A percentile compares a stretch with the other conserved stretches of the same genome.
Evolutionary conservation across 2,113 vertebrate species (phyloP).

Genomic region (Neoarius graeffei): DNA sequence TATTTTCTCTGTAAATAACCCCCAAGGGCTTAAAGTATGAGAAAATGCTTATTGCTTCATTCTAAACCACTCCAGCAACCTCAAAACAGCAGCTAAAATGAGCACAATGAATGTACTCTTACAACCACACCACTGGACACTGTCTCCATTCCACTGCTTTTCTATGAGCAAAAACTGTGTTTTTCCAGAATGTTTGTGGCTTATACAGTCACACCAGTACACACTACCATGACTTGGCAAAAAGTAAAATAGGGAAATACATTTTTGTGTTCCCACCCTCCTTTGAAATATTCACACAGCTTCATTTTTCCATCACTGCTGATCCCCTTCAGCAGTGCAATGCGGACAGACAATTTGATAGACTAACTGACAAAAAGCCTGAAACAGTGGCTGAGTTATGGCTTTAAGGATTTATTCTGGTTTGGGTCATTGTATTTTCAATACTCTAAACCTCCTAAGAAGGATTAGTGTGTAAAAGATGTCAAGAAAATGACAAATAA

Average conservation of each 20-base stretch:
- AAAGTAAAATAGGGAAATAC: conserved; percentile 14
- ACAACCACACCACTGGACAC: background rate
- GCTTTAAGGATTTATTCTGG: background rate
- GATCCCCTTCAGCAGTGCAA: background rate
- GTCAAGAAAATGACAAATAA: conserved; percentile 12
- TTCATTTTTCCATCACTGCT: conserved; percentile 14
- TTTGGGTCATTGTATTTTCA: conserved; percentile 8
- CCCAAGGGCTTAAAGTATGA: background rate
- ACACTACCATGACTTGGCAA: conserved; percentile 16
- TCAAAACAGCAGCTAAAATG: background rate
- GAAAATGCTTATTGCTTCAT: background rate
- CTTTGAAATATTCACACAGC: conserved; percentile 11
- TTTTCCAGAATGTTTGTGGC: conserved; percentile 19
- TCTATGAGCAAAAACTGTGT: background rate
- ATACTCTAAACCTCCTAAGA: background rate
- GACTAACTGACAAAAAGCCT: background rate
- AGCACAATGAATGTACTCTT: conserved; percentile 14
- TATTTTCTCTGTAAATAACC: background rate
- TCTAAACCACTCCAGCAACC: background rate
- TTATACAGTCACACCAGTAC: conserved; percentile 1
- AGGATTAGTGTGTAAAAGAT: background rate
- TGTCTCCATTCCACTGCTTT: conserved; percentile 12
- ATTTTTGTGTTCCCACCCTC: conserved; percentile 10
- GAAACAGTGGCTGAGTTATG: background rate
- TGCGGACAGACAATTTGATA: background rate